These are phyloP conservation scores for Leptopilina drosophilae DNA, from an alignment of 2,888 invertebrate genomes.

Conservation along the genomic window DNA sequence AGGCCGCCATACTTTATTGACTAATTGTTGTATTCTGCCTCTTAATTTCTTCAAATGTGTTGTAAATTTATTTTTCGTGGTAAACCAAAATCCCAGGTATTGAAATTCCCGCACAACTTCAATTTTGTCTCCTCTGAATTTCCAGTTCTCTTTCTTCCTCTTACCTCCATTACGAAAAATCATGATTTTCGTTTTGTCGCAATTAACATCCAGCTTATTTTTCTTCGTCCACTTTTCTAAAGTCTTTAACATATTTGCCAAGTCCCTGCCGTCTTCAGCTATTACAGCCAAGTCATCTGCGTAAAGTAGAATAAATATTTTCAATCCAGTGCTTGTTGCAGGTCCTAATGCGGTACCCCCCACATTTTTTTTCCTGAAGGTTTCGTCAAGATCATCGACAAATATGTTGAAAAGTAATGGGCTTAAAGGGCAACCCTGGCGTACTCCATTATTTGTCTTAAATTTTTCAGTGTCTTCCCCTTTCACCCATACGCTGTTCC, in stretches of 20 bases:
- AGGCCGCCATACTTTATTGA: too few relatives aligned
- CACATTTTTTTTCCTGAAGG: too few relatives aligned
- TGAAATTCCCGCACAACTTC: conserved; percentile 45
- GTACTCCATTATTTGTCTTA: too few relatives aligned
- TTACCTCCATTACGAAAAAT: conserved; percentile 47
- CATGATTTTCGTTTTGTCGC: conserved; percentile 45
- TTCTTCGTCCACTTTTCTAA: background rate
- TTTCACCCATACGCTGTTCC: too few relatives aligned
- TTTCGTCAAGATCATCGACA: too few relatives aligned
- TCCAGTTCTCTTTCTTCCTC: conserved; percentile 11
- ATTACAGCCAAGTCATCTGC: background rate
- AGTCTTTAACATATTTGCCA: conserved; percentile 36
- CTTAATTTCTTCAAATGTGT: conserved; percentile 36
- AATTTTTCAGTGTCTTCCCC: too few relatives aligned
- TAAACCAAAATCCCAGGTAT: conserved; percentile 48
- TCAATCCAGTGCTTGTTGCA: background rate
- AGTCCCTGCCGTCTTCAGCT: conserved; percentile 4
- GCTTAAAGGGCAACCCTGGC: too few relatives aligned
- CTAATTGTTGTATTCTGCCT: conserved; percentile 43
- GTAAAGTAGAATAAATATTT: background rate
- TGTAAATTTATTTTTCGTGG: conserved; percentile 24
- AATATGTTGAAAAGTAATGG: too few relatives aligned
- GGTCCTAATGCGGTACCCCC: background rate
- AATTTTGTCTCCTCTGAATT: conserved; percentile 22
- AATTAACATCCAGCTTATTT: conserved; percentile 44